phyloP scores from a whole-genome alignment of 2,888 invertebrate genomes.

The Cheilosia grossa region DNA sequence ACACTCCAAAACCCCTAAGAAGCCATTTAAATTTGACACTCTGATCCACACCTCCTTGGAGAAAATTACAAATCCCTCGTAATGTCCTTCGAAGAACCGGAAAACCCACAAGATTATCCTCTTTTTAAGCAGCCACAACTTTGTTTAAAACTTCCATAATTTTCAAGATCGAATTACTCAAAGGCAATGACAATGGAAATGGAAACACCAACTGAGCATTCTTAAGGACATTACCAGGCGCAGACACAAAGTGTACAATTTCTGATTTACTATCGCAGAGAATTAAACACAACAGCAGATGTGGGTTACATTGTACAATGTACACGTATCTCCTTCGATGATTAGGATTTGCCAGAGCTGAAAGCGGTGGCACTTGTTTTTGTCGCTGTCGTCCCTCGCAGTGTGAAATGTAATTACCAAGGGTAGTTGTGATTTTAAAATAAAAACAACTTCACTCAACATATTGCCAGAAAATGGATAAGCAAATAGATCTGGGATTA shows the following conservation, averaged over 20 bases:
- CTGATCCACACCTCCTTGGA: constrained; percentile 53
- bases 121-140: constrained; percentile 58
- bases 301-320: constrained; percentile 53
- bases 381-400: background rate
- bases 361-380: constrained; percentile 21
- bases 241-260: constrained; percentile 66
- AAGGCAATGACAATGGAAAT: background rate
- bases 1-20: constrained; percentile 66
- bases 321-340: constrained; percentile 30
- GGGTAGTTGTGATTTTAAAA: constrained; percentile 51
- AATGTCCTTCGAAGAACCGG: constrained; percentile 30
- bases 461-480: constrained; percentile 65
- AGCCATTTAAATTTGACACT: constrained; percentile 68
- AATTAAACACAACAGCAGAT: constrained; percentile 61
- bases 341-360: constrained; percentile 32
- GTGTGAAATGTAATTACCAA: constrained; percentile 29
- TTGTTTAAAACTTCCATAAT: constrained; percentile 59
- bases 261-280: constrained; percentile 55
- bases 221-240: constrained; percentile 14
- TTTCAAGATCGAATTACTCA: constrained; percentile 59
- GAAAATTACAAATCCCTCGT: constrained; percentile 23
- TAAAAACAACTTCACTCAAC: constrained; percentile 30
- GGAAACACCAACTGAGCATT: background rate
- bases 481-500: constrained; percentile 69
- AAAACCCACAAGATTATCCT: constrained; percentile 54